Percentiles rank a stretch among this genome's conserved stretches.
phyloP scores from a whole-genome alignment of 2,797 vertebrate species.

The Melanotaenia pygmaea region DNA sequence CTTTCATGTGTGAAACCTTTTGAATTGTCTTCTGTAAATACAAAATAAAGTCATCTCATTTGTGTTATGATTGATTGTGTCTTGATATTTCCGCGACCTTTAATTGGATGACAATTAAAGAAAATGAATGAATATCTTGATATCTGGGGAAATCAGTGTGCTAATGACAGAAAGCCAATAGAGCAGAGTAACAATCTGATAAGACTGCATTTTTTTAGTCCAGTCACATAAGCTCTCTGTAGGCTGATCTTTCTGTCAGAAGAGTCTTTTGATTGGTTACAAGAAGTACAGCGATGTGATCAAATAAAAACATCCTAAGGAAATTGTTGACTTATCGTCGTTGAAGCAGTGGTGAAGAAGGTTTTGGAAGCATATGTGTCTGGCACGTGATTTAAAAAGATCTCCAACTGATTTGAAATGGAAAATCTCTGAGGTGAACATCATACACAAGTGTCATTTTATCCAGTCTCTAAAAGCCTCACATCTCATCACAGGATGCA shows the following conservation, averaged over 20 bases:
- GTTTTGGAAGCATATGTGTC: neutral
- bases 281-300: neutral
- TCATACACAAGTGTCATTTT: neutral
- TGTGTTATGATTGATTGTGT: slow-evolving; percentile 4
- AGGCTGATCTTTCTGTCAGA: slow-evolving; percentile 11
- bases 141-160: slow-evolving; percentile 15
- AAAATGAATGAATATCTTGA: slow-evolving; percentile 4
- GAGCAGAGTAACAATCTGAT: neutral
- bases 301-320: neutral
- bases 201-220: neutral
- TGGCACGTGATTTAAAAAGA: neutral
- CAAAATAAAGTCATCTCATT: neutral
- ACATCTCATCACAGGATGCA: neutral
- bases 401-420: slow-evolving; percentile 1
- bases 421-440: neutral
- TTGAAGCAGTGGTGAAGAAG: neutral
- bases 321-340: neutral
- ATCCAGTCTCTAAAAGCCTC: neutral
- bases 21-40: neutral
- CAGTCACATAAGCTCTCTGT: slow-evolving; percentile 17
- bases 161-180: slow-evolving; percentile 1
- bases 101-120: no score
- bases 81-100: no score
- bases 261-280: neutral
- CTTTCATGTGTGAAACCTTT: slow-evolving; percentile 26